Evolutionary conservation across 2,113 vertebrate species (phyloP).

Genomic region (Rhynchopsitta pachyrhyncha): DNA sequence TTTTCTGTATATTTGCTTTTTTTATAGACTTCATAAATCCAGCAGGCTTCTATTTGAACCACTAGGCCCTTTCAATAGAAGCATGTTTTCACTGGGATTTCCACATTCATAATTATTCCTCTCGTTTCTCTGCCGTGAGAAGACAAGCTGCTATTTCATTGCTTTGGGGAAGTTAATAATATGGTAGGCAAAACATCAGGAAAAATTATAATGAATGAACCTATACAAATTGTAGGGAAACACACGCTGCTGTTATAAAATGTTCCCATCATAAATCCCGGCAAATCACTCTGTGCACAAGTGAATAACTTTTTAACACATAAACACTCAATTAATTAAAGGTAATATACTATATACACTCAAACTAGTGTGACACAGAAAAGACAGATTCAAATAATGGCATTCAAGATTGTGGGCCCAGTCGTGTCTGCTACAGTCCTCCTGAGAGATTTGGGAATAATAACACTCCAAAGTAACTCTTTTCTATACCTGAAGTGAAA

Average conservation of each 20-base stretch:
- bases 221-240: conserved; percentile 80
- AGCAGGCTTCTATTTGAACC: conserved; percentile 75
- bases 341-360: conserved; percentile 70
- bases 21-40: conserved; percentile 78
- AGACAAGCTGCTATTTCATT: conserved; percentile 84
- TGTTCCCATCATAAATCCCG: conserved; percentile 79
- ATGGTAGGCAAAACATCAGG: conserved; percentile 86
- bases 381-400: conserved; percentile 67
- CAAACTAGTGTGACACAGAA: conserved; percentile 71
- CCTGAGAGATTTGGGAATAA: conserved; percentile 41
- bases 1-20: conserved; percentile 71
- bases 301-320: conserved; percentile 81
- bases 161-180: conserved; percentile 84
- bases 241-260: conserved; percentile 80
- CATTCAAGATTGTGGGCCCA: conserved; percentile 47
- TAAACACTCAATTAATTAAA: conserved; percentile 87
- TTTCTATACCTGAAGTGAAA: conserved; percentile 50
- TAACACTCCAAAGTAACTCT: conserved; percentile 39
- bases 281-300: conserved; percentile 79
- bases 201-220: conserved; percentile 87
- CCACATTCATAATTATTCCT: conserved; percentile 84
- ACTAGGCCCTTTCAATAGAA: conserved; percentile 78
- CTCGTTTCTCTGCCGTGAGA: conserved; percentile 77
- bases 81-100: conserved; percentile 83
- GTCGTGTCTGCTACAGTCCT: conserved; percentile 39